These are phyloP conservation scores for Oedothorax gibbosus DNA, from an alignment of 1,140 invertebrate genomes.

Conservation along the genomic window DNA sequence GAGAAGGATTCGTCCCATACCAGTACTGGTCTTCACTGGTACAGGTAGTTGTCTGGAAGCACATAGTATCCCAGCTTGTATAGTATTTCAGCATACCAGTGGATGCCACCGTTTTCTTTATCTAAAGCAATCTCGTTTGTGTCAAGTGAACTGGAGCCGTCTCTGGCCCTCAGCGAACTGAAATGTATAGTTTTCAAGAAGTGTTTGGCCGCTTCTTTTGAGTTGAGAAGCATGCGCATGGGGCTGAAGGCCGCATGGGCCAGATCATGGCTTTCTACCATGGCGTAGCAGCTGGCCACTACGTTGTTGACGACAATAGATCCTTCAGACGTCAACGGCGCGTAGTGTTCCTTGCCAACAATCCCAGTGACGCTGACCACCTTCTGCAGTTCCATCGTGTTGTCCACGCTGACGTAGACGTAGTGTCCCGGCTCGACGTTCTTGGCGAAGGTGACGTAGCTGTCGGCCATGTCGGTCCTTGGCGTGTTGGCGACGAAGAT, in stretches of 20 bases:
- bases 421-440: constrained; percentile 72
- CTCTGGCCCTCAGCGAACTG: neutral
- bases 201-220: constrained; percentile 35
- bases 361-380: constrained; percentile 75
- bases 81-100: constrained; percentile 87
- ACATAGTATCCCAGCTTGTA: constrained; percentile 79
- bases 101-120: constrained; percentile 73
- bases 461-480: neutral
- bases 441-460: constrained; percentile 73
- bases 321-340: constrained; percentile 88
- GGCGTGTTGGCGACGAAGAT: constrained; percentile 69
- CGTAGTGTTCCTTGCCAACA: constrained; percentile 81
- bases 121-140: neutral
- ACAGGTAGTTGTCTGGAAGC: constrained; percentile 71
- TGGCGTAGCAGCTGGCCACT: constrained; percentile 93
- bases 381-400: constrained; percentile 69
- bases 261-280: constrained; percentile 84
- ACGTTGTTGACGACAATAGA: constrained; percentile 91
- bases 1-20: too few species aligned
- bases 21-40: neutral
- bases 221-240: constrained; percentile 74
- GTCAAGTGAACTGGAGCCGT: constrained; percentile 3
- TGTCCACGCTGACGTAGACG: constrained; percentile 67
- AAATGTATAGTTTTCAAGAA: constrained; percentile 1
- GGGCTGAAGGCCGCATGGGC: constrained; percentile 89